phyloP scores from a whole-genome alignment of 1,140 invertebrate genomes.

The Drosophila baimaii region DNA sequence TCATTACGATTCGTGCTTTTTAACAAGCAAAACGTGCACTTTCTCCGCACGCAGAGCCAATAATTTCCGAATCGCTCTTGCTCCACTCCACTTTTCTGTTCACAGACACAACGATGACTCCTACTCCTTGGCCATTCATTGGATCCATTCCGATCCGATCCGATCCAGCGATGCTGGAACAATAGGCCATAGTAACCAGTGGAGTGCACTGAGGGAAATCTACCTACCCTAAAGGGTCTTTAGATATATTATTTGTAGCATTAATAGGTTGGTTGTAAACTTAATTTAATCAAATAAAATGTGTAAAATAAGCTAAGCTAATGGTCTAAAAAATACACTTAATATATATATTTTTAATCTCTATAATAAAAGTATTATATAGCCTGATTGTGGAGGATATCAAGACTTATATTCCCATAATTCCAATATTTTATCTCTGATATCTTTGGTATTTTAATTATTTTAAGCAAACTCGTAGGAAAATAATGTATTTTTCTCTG shows the following conservation, averaged over 20 bases:
- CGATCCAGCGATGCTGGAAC: constrained; percentile 57
- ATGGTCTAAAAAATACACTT: neutral
- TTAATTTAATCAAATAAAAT: neutral
- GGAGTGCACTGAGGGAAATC: constrained; percentile 9
- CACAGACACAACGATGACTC: constrained; percentile 41
- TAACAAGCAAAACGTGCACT: constrained; percentile 84
- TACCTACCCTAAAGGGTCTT: too few species aligned
- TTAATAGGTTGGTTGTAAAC: neutral
- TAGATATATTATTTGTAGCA: too few species aligned
- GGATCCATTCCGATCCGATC: constrained; percentile 35
- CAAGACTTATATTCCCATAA: neutral
- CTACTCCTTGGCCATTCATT: constrained; percentile 61
- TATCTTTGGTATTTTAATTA: neutral
- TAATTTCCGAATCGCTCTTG: constrained; percentile 67
- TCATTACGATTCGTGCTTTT: constrained; percentile 83
- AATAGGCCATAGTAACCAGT: constrained; percentile 58
- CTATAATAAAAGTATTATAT: neutral
- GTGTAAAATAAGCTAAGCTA: too few species aligned
- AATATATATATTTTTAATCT: too few species aligned
- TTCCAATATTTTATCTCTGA: neutral
- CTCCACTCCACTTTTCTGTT: constrained; percentile 36
- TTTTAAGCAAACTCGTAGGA: too few species aligned
- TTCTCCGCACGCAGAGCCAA: constrained; percentile 84
- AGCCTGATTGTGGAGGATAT: too few species aligned
- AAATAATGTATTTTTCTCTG: neutral